Conservation (phyloP, 2,113 vertebrate species). For the Cryptomyrus ogoouensis region DNA sequence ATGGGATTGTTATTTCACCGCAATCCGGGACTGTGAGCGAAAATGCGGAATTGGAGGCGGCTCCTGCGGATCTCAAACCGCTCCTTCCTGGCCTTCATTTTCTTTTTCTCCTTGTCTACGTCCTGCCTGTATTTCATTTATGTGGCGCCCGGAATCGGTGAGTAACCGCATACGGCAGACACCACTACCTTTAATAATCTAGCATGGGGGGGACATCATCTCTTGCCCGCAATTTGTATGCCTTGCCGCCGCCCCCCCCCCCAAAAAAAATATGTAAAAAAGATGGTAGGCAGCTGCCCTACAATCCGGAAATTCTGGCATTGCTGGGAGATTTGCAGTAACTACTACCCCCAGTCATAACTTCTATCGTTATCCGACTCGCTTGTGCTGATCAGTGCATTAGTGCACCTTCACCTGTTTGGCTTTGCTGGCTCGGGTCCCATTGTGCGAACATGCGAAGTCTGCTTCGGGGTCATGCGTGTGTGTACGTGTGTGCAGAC, state of each 20-base stretch:
- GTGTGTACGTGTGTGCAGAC: neutral
- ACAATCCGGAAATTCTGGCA: neutral
- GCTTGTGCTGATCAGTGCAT: neutral
- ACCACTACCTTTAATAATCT: neutral
- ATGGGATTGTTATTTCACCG: constrained; percentile 53
- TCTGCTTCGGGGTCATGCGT: neutral
- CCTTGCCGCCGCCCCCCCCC: neutral
- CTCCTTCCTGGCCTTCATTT: constrained; percentile 87
- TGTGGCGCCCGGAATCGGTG: constrained; percentile 88
- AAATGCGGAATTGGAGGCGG: constrained; percentile 76
- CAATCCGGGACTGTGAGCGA: constrained; percentile 44
- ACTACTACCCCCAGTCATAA: neutral
- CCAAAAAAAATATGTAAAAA: neutral
- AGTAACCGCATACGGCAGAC: constrained; percentile 39
- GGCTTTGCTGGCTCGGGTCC: neutral
- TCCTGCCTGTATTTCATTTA: constrained; percentile 96
- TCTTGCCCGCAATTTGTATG: neutral
- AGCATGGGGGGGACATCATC: neutral
- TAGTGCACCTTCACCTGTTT: neutral
- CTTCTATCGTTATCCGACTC: neutral
- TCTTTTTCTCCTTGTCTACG: constrained; percentile 90
- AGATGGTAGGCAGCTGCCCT: neutral
- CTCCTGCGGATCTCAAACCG: constrained; percentile 84
- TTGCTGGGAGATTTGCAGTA: neutral
- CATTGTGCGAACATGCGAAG: neutral